A percentile compares a stretch with the other conserved stretches of the same genome.
These are phyloP conservation scores for Dynastes maya DNA, from an alignment of 2,888 invertebrate genomes.

Conservation along the genomic window DNA sequence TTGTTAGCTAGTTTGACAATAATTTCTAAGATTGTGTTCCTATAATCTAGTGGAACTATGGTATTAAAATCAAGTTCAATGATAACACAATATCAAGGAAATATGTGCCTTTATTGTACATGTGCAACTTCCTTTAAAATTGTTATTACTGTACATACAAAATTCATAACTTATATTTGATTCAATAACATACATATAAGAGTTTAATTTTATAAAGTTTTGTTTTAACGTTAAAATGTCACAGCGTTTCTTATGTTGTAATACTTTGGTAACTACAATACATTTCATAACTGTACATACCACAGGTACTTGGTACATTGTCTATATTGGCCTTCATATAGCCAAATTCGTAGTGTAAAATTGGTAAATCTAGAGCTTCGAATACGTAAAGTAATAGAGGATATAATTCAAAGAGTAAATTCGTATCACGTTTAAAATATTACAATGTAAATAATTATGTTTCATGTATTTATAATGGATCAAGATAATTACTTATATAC, in stretches of 20 bases:
- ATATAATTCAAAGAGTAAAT: too few species aligned
- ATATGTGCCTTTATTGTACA: background rate
- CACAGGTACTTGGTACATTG: slow-evolving; percentile 6
- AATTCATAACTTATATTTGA: slow-evolving; percentile 7
- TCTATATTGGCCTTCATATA: background rate
- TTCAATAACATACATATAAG: slow-evolving; percentile 11
- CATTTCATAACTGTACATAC: slow-evolving; percentile 2
- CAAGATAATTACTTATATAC: too few species aligned
- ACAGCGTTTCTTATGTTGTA: slow-evolving; percentile 2
- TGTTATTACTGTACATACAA: background rate
- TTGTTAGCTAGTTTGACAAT: too few species aligned
- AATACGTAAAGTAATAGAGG: too few species aligned
- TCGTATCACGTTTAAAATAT: too few species aligned
- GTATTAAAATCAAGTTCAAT: too few species aligned
- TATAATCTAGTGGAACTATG: too few species aligned
- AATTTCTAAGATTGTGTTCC: too few species aligned
- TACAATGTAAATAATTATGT: too few species aligned
- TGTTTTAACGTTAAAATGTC: slow-evolving; percentile 1
- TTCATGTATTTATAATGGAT: too few species aligned
- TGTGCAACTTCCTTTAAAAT: background rate
- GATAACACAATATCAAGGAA: background rate
- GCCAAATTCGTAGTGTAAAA: background rate
- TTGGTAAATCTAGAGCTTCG: background rate
- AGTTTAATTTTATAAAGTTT: background rate
- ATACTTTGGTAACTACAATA: slow-evolving; percentile 8